Percentiles rank a stretch among this genome's conserved stretches.
Conservation (phyloP, 2,113 vertebrate genomes). For the Anarrhichthys ocellatus region DNA sequence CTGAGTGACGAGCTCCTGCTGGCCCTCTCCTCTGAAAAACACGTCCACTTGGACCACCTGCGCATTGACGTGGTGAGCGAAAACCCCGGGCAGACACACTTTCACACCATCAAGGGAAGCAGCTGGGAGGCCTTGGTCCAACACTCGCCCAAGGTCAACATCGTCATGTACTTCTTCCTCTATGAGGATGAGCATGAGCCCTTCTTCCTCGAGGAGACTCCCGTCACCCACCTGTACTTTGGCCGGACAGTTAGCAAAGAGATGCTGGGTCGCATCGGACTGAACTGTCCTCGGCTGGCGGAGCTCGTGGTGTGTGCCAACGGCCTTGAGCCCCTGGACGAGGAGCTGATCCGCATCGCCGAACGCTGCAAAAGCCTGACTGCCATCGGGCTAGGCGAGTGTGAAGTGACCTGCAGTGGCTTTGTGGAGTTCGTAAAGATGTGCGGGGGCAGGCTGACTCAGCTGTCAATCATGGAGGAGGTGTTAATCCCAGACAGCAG, state of each 20-base stretch:
- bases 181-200: constrained; percentile 95
- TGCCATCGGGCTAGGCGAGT: constrained; percentile 93
- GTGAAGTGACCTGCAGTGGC: constrained; percentile 95
- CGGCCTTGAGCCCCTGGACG: constrained; percentile 91
- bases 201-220: constrained; percentile 93
- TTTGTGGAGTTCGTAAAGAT: constrained; percentile 97
- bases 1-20: constrained; percentile 93
- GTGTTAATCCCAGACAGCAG: constrained; percentile 94
- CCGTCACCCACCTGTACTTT: constrained; percentile 95
- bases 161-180: constrained; percentile 98
- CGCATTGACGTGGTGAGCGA: constrained; percentile 95
- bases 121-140: constrained; percentile 95
- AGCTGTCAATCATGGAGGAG: constrained; percentile 97
- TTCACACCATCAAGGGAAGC: constrained; percentile 93
- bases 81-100: constrained; percentile 91
- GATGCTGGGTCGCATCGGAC: constrained; percentile 92
- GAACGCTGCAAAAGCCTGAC: constrained; percentile 92
- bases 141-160: constrained; percentile 94
- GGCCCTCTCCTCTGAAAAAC: constrained; percentile 94
- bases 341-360: constrained; percentile 94
- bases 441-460: constrained; percentile 93
- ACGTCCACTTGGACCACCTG: constrained; percentile 92
- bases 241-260: constrained; percentile 95
- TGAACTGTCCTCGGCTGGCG: constrained; percentile 93
- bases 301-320: constrained; percentile 97